These are phyloP conservation scores for Aegithalos caudatus DNA, from an alignment of 2,113 vertebrate genomes.

Conservation along the genomic window DNA sequence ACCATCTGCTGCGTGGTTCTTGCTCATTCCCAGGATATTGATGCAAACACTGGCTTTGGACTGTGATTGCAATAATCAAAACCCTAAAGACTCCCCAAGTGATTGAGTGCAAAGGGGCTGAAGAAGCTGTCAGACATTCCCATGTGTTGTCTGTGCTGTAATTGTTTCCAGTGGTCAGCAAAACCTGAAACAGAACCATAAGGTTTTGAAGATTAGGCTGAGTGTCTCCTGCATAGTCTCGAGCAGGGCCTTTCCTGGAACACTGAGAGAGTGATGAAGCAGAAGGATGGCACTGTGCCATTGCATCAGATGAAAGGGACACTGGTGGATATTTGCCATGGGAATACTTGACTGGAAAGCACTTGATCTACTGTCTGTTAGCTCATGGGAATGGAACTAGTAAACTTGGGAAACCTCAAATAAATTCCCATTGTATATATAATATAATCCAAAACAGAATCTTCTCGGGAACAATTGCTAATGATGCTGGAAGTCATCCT, in stretches of 20 bases:
- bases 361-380: conserved; percentile 69
- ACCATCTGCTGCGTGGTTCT: not conserved
- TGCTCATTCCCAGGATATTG: not conserved
- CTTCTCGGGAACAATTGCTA: conserved; percentile 16
- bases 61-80: not conserved
- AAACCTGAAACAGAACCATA: conserved; percentile 34
- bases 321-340: conserved; percentile 68
- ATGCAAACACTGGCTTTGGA: not conserved
- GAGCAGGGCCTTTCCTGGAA: conserved; percentile 47
- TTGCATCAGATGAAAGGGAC: conserved; percentile 66
- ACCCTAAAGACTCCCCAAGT: not conserved
- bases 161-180: conserved; percentile 65
- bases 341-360: conserved; percentile 68
- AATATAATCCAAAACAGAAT: conserved; percentile 65
- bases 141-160: conserved; percentile 47
- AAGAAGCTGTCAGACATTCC: conserved; percentile 53
- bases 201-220: conserved; percentile 48
- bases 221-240: conserved; percentile 9
- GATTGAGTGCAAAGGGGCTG: not conserved
- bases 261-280: conserved; percentile 58
- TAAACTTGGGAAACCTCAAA: conserved; percentile 68
- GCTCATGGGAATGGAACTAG: conserved; percentile 68
- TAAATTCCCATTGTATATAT: conserved; percentile 65
- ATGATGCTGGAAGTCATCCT: conserved; percentile 40
- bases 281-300: conserved; percentile 64